A percentile compares a stretch with the other conserved stretches of the same genome.
Evolutionary conservation across 2,888 invertebrate genomes (phyloP).

Genomic region (Bimastos eiseni): DNA sequence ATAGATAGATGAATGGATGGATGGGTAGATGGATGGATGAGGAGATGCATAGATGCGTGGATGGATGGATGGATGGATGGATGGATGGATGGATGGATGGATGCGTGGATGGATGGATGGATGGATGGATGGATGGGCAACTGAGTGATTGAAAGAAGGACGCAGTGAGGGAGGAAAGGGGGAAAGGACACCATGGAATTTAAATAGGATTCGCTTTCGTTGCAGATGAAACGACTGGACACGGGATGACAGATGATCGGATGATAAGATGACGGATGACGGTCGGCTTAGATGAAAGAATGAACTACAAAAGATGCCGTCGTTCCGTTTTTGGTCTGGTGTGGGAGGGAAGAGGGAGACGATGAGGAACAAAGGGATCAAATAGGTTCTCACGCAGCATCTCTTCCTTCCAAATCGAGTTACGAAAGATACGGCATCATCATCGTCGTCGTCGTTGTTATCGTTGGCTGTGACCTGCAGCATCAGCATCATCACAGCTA

Average conservation of each 20-base stretch:
- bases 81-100: background rate
- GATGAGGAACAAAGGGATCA: background rate
- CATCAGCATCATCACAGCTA: too few relatives aligned
- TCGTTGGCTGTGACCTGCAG: background rate
- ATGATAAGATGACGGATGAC: slow-evolving; percentile 7
- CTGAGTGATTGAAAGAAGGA: background rate
- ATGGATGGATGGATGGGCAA: background rate
- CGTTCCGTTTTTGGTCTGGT: background rate
- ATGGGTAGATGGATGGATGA: background rate
- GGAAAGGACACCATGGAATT: background rate
- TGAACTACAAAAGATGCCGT: background rate
- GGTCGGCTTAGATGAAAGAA: background rate
- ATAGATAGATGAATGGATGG: background rate
- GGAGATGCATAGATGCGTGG: background rate
- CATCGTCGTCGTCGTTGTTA: background rate
- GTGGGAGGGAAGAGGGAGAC: background rate
- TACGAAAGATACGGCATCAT: background rate
- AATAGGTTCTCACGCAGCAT: background rate
- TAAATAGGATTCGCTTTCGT: background rate
- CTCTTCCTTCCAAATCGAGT: background rate
- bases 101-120: background rate
- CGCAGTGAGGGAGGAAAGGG: background rate
- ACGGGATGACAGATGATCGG: background rate
- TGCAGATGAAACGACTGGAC: background rate
- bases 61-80: background rate